These are phyloP conservation scores for Bombus ignitus DNA, from an alignment of 1,140 invertebrate genomes.

Conservation along the genomic window DNA sequence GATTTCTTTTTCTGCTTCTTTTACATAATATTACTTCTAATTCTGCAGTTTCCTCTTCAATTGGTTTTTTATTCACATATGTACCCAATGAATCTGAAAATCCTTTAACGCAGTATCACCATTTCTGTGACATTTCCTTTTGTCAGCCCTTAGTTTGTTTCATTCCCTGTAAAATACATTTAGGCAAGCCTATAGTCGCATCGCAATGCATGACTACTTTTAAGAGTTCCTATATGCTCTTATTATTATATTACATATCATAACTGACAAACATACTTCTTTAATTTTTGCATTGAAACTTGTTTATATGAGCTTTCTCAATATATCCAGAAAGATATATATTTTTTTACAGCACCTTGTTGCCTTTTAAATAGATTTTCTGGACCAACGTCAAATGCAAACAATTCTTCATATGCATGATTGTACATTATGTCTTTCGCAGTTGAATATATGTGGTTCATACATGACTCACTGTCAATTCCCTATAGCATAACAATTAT, in stretches of 20 bases:
- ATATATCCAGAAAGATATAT: constrained; percentile 95
- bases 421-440: constrained; percentile 93
- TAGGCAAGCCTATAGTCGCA: background rate
- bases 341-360: constrained; percentile 93
- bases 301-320: constrained; percentile 96
- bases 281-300: constrained; percentile 99
- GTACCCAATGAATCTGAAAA: constrained; percentile 99
- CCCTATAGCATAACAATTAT: constrained; percentile 76
- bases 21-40: constrained; percentile 98
- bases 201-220: background rate
- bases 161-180: constrained; percentile 88
- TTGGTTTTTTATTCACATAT: constrained; percentile 95
- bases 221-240: background rate
- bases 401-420: constrained; percentile 97
- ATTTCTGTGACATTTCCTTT: constrained; percentile 96
- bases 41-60: constrained; percentile 95
- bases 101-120: constrained; percentile 94
- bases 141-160: constrained; percentile 88
- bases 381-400: constrained; percentile 94
- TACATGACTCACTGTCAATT: constrained; percentile 80
- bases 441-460: constrained; percentile 87
- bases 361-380: constrained; percentile 95
- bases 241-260: constrained; percentile 82
- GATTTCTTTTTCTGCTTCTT: constrained; percentile 91
- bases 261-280: constrained; percentile 96